These are phyloP conservation scores for Chrysogorgia sp. DNA, from an alignment of 92 coral and sea anemone genomes.

Conservation along the genomic window DNA sequence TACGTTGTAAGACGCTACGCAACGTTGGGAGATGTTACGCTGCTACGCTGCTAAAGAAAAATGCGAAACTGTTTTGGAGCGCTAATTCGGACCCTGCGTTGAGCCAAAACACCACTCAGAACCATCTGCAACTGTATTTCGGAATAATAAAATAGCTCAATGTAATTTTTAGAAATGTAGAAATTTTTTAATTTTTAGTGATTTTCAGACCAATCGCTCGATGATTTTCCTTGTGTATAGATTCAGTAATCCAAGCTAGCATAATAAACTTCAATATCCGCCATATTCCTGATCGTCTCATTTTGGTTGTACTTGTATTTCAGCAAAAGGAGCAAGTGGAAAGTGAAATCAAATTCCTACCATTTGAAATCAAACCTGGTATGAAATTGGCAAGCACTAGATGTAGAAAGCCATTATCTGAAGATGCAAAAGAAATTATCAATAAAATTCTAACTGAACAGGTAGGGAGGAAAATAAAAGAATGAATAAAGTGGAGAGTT, in stretches of 20 bases:
- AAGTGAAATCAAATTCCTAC: constrained; percentile 64
- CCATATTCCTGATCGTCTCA: background rate
- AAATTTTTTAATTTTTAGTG: too few relatives aligned
- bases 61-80: too few relatives aligned
- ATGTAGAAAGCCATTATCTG: constrained; percentile 50
- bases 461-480: constrained; percentile 43
- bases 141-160: background rate
- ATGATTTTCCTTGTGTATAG: background rate
- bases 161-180: too few relatives aligned
- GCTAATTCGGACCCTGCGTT: too few relatives aligned
- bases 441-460: constrained; percentile 57
- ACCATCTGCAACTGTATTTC: too few relatives aligned
- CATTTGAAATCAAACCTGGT: constrained; percentile 72
- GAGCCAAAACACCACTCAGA: too few relatives aligned
- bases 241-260: too few relatives aligned
- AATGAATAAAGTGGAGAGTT: too few relatives aligned
- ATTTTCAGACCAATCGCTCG: background rate
- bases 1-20: too few relatives aligned
- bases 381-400: constrained; percentile 77
- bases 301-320: constrained; percentile 9
- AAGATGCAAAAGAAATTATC: constrained; percentile 50
- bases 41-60: too few relatives aligned
- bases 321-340: constrained; percentile 66
- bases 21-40: too few relatives aligned
- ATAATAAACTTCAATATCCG: background rate